Base-by-base conservation (phyloP, 1,140 invertebrate species). In the Drosophila subpulchrella region DNA sequence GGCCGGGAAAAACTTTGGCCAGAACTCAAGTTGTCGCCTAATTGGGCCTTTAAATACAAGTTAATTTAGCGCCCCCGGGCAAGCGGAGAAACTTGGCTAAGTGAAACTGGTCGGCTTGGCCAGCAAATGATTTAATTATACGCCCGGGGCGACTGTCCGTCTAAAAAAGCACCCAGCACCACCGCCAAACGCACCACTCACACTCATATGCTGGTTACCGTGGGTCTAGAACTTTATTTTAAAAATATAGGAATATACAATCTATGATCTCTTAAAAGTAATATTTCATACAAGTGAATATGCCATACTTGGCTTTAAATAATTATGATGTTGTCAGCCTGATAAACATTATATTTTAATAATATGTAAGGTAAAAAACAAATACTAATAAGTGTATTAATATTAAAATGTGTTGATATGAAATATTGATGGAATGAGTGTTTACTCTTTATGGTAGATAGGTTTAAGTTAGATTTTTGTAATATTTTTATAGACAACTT, bases 121-220 rank as follows among this genome's bases (percentile, higher is more conserved):
- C 58, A 56, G 56, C 47, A 67, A 83, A 84, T 72, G 61, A 76
- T 70, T 84, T 83, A 83, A 83, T 83, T 83, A 83, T 53, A 65
- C 47, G 61, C 75, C 50, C 39, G 39, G 24, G 60, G 51, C 57
- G 48, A 53, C 42, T 50, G 47, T 61, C 42, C 32, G 74, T 63
- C 57, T 76, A 67, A 62, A 58, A 62, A 48, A 56, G 51, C 65
- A 53, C 55, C 47, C 24, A 42, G 41, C 34, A 70, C 20, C 48
- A 32, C 30, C 30, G 48, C n/a, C 12, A 55, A 15, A 55, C 27
- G 36, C 56, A 56, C 12, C 50, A 20, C 51, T 48, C 44, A 41
- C 48, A 55, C 44, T 47, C 8, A 11, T 42, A 11, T 42, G n/a
- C n/a, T 11, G 1, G 4, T 62, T 58, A 75, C 71, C 34, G 63